Conservation (phyloP, 2,888 invertebrate species). For the Drosophila nigritarsus region DNA sequence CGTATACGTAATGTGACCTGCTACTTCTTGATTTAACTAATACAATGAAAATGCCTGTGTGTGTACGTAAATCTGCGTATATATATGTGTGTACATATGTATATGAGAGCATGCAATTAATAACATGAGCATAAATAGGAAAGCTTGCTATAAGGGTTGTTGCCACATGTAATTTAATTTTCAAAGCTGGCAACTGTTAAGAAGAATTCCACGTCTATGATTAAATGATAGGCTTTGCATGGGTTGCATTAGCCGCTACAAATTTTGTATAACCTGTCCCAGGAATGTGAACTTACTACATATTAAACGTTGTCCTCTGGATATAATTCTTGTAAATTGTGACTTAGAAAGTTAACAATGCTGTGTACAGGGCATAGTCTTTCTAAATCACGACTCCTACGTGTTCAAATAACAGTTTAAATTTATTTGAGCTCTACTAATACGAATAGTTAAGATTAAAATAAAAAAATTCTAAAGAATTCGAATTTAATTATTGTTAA, state of each 20-base stretch:
- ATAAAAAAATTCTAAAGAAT: too few species aligned
- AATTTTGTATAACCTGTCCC: background rate
- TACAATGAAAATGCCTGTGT: conserved; percentile 28
- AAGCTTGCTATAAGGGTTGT: conserved; percentile 32
- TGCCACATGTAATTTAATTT: conserved; percentile 55
- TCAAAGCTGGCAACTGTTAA: conserved; percentile 27
- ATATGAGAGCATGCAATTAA: conserved; percentile 63
- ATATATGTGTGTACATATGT: background rate
- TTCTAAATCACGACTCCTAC: too few species aligned
- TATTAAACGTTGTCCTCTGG: background rate
- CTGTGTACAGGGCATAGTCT: too few species aligned
- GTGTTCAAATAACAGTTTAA: too few species aligned
- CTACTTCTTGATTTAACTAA: conserved; percentile 52
- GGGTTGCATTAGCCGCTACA: background rate
- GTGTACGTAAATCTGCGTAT: conserved; percentile 2
- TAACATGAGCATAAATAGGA: conserved; percentile 61
- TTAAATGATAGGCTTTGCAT: conserved; percentile 6
- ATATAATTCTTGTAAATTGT: background rate
- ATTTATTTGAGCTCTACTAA: too few species aligned
- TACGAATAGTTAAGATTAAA: too few species aligned
- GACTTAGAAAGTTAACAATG: too few species aligned
- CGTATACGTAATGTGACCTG: conserved; percentile 64
- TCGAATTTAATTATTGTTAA: too few species aligned
- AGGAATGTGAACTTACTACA: background rate
- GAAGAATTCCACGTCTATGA: background rate